Evolutionary conservation across 2,113 vertebrate genomes (phyloP).

Genomic region (Terrapene triunguis): DNA sequence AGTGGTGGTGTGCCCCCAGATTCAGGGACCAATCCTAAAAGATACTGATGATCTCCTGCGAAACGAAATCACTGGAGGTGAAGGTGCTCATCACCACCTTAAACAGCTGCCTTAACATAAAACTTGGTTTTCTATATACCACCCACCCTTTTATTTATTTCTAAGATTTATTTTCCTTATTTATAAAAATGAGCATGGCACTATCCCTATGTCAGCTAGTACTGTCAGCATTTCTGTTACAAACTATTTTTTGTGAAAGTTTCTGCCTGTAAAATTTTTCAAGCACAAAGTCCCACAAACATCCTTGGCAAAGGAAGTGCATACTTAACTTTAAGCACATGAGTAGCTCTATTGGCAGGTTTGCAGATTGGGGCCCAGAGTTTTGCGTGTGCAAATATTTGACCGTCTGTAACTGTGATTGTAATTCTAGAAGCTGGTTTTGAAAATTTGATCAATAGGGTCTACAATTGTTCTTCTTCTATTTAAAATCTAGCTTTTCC

Average conservation of each 20-base stretch:
- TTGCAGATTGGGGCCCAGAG: background rate
- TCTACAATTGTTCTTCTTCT: background rate
- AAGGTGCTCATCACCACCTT: background rate
- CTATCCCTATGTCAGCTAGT: background rate
- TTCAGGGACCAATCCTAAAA: constrained; percentile 15
- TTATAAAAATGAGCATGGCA: background rate
- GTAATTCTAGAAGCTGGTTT: background rate
- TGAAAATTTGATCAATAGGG: background rate
- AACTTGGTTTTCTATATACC: background rate
- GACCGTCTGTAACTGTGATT: background rate
- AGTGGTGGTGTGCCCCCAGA: background rate
- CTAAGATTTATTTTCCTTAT: background rate
- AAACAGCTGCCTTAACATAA: background rate
- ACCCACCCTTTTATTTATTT: background rate
- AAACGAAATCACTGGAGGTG: background rate
- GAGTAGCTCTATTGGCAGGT: background rate
- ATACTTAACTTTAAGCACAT: background rate
- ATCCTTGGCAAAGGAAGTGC: background rate
- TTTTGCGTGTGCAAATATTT: background rate
- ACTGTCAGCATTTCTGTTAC: background rate
- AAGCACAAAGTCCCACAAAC: background rate
- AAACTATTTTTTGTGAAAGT: background rate
- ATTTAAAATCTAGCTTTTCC: background rate
- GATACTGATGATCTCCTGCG: background rate
- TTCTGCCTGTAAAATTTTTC: background rate